These are phyloP conservation scores for Trinorchestia longiramus DNA, from an alignment of 1,140 invertebrate genomes.

Conservation along the genomic window DNA sequence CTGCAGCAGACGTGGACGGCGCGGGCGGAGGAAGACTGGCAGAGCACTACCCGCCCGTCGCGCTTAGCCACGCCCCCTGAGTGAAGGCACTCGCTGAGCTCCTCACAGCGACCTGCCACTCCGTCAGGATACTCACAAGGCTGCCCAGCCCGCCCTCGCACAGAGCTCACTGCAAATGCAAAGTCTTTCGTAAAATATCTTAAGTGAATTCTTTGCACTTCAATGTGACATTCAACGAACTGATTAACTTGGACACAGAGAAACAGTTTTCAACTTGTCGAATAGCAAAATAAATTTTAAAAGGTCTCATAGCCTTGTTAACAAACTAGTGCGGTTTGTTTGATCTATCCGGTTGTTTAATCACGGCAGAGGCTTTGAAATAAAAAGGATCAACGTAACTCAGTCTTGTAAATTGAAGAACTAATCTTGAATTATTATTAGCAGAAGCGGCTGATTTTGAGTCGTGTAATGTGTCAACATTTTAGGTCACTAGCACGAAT, in stretches of 20 bases:
- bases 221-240: too few species aligned
- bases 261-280: neutral
- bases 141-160: neutral
- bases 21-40: neutral
- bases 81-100: neutral
- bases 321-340: neutral
- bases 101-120: conserved; percentile 23
- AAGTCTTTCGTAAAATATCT: neutral
- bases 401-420: too few species aligned
- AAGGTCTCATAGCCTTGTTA: too few species aligned
- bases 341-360: neutral
- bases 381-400: too few species aligned
- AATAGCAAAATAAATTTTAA: neutral
- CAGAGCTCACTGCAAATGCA: neutral
- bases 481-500: too few species aligned
- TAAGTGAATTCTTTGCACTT: neutral
- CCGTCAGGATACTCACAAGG: conserved; percentile 1
- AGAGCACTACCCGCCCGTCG: neutral
- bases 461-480: too few species aligned
- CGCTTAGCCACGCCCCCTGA: neutral
- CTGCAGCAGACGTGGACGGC: conserved; percentile 51
- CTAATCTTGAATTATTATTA: too few species aligned
- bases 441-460: too few species aligned
- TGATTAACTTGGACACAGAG: too few species aligned
- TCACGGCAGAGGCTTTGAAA: too few species aligned